Percentiles rank a stretch among this genome's conserved stretches.
Conservation (phyloP, 1,140 invertebrate species). For the Temnothorax longispinosus region DNA sequence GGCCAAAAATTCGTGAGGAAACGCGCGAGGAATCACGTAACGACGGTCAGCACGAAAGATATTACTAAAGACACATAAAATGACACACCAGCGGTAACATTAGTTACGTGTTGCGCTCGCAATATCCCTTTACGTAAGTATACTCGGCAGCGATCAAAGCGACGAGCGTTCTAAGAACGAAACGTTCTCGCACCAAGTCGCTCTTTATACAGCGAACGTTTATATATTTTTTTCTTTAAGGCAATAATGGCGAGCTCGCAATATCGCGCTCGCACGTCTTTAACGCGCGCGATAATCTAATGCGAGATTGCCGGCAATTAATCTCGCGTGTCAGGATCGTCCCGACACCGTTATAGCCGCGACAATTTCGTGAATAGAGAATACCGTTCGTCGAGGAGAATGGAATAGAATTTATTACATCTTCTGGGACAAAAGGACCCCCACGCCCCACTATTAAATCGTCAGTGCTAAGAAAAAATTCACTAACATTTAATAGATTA, state of each 20-base stretch:
- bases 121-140: slow-evolving; percentile 49
- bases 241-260: slow-evolving; percentile 26
- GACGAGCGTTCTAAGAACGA: slow-evolving; percentile 17
- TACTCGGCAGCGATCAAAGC: slow-evolving; percentile 26
- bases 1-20: not conserved
- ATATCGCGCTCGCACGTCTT: slow-evolving; percentile 39
- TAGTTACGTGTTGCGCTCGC: slow-evolving; percentile 21
- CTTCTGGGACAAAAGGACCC: not conserved
- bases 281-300: slow-evolving; percentile 43
- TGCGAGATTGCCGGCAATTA: slow-evolving; percentile 59
- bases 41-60: slow-evolving; percentile 5
- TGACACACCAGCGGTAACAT: slow-evolving; percentile 16
- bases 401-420: slow-evolving; percentile 50
- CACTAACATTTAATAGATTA: not conserved
- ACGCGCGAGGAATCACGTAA: slow-evolving; percentile 21
- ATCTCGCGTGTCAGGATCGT: slow-evolving; percentile 49
- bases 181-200: slow-evolving; percentile 9
- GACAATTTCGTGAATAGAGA: slow-evolving; percentile 56
- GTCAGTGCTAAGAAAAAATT: not conserved
- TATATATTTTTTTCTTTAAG: not conserved
- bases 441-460: not conserved
- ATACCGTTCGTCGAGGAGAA: slow-evolving; percentile 31
- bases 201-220: slow-evolving; percentile 22
- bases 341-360: slow-evolving; percentile 52
- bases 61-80: slow-evolving; percentile 11